phyloP scores from a whole-genome alignment of 2,888 invertebrate species.

The Smittia sp. region DNA sequence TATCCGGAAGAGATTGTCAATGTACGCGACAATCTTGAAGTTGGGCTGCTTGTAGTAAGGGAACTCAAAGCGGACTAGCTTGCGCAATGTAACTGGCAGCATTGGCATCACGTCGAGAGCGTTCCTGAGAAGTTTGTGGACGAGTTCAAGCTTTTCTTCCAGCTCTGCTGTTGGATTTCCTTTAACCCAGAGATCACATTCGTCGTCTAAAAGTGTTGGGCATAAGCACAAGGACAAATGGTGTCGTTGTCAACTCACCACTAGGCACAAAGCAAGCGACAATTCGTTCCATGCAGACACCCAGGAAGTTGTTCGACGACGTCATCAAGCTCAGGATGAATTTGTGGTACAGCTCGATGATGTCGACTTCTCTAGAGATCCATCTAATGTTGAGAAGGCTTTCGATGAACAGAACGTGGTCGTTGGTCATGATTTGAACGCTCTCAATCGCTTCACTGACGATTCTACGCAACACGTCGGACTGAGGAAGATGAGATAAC shows the following conservation, averaged over 20 bases:
- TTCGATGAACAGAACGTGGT: slow-evolving; percentile 60
- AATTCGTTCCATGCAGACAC: slow-evolving; percentile 60
- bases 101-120: slow-evolving; percentile 56
- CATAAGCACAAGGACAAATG: slow-evolving; percentile 43
- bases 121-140: slow-evolving; percentile 59
- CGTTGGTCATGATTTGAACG: slow-evolving; percentile 59
- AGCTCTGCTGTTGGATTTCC: slow-evolving; percentile 59
- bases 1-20: slow-evolving; percentile 75
- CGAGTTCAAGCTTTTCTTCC: slow-evolving; percentile 59
- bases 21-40: slow-evolving; percentile 69
- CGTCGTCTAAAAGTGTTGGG: slow-evolving; percentile 49
- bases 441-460: slow-evolving; percentile 59
- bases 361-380: slow-evolving; percentile 55
- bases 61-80: slow-evolving; percentile 63
- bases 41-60: slow-evolving; percentile 73
- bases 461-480: slow-evolving; percentile 58
- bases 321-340: slow-evolving; percentile 67
- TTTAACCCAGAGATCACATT: slow-evolving; percentile 60
- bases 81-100: slow-evolving; percentile 67
- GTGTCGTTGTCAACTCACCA: slow-evolving; percentile 51
- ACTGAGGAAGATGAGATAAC: slow-evolving; percentile 50
- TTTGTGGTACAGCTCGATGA: slow-evolving; percentile 60
- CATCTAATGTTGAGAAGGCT: slow-evolving; percentile 61
- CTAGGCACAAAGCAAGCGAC: slow-evolving; percentile 60
- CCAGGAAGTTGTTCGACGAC: slow-evolving; percentile 65